A percentile compares a stretch with the other conserved stretches of the same genome.
Conservation (phyloP, 2,113 vertebrate species). For the Merops nubicus region DNA sequence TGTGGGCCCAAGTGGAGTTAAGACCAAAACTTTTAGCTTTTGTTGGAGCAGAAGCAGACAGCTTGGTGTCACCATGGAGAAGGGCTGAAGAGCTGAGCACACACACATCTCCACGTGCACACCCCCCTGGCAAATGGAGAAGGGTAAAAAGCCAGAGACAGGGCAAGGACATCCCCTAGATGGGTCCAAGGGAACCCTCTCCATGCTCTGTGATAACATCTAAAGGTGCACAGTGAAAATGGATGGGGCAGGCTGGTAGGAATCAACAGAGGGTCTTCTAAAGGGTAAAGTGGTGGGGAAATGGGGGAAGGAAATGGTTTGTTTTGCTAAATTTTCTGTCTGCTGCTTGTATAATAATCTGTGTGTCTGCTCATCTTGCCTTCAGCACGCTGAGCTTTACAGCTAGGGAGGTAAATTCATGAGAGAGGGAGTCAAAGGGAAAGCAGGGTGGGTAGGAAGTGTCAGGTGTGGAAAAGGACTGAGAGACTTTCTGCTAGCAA, state of each 20-base stretch:
- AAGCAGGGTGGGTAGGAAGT: neutral
- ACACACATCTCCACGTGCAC: neutral
- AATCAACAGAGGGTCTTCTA: neutral
- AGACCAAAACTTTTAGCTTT: neutral
- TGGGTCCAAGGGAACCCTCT: neutral
- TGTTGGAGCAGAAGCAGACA: neutral
- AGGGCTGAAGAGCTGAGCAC: neutral
- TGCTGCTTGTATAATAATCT: neutral
- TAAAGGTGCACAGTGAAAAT: neutral
- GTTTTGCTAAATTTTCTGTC: neutral
- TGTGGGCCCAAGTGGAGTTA: neutral
- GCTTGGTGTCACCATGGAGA: neutral
- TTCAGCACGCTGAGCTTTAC: neutral
- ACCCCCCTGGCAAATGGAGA: neutral
- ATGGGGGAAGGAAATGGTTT: neutral
- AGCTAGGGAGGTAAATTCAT: neutral
- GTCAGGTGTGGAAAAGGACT: neutral
- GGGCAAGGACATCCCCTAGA: rapidly evolving
- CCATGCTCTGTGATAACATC: neutral
- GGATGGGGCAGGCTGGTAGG: neutral
- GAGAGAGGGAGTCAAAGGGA: neutral
- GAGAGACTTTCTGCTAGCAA: neutral
- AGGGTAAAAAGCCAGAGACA: neutral
- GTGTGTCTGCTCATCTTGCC: neutral
- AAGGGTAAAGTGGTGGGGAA: neutral